Evolutionary conservation across 2,797 vertebrate genomes (phyloP), one percentile per base, ranked within the genome.

Genomic region (Notolabrus celidotus): DNA sequence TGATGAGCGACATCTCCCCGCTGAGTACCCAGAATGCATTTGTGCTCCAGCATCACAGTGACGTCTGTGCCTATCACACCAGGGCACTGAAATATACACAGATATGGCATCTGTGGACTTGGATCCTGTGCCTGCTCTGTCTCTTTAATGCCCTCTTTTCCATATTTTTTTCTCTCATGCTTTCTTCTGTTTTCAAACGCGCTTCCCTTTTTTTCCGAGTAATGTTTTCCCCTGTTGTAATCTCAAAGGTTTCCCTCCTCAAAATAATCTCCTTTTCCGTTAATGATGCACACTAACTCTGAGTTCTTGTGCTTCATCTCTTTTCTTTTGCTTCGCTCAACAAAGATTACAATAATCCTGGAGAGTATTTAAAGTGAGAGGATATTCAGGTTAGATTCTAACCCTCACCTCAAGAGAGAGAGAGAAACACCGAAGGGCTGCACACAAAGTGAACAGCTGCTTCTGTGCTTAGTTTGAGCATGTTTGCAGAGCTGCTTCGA

Each of bases 11-110:
- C 81, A 62, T 92, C 90, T 87, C 87, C 72, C 67, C 70, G 16
- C 59, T 58, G 75, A 78, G 74, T 77, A 83, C 88, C 87, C 89
- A 92, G 51, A 51, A 88, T 90, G 71, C 88, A 88, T 86, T 81
- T 79, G 84, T 79, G 81, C 69, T 68, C 31, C 72, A 67, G 71
- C 85, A 67, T 86, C 84, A 73, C 73, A 67, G 77, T 87, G 85
- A 87, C 70, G 68, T 86, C 67, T 49, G 77, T 80, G 86, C 81
- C 85, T 89, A 83, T 88, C 85, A 75, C 89, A 71, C 55, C 43
- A 77, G 65, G 67, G 57, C 64, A 75, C 84, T 74, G 54, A 86
- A 85, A 73, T 33, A 34, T 68, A 23, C 67, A 66, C 23, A 5
- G 59, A 81, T 74, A 74, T 79, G 62, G 50, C 70, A 75, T 85